Conservation (phyloP, 2,113 vertebrate species). For the Pao palembangensis region DNA sequence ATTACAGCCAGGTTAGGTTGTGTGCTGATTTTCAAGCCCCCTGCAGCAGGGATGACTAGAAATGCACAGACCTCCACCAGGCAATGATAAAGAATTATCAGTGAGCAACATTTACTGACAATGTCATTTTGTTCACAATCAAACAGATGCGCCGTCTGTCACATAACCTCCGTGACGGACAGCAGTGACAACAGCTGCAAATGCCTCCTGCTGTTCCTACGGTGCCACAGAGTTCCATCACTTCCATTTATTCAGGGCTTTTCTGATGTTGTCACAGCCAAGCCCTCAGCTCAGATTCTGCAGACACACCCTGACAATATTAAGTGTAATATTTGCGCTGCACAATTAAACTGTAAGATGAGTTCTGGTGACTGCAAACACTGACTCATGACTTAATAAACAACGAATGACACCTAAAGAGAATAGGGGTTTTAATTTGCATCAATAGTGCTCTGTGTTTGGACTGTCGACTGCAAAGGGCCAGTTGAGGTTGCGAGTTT, state of each 20-base stretch:
- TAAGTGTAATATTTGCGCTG: conserved; percentile 6
- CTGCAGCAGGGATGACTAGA: too few species aligned
- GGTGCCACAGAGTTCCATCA: conserved; percentile 11
- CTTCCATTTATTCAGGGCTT: conserved; percentile 13
- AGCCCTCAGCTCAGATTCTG: conserved; percentile 2
- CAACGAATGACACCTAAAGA: conserved; percentile 1
- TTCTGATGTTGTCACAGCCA: conserved; percentile 34
- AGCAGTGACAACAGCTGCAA: conserved; percentile 31
- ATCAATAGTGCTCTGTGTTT: background rate
- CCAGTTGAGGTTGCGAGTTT: too few species aligned
- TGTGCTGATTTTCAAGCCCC: background rate
- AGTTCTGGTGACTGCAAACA: too few species aligned
- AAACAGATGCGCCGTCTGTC: too few species aligned
- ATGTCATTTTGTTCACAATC: too few species aligned
- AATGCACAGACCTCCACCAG: too few species aligned
- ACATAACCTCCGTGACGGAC: background rate
- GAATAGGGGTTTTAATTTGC: background rate
- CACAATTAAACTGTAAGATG: conserved; percentile 7
- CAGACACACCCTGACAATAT: conserved; percentile 16
- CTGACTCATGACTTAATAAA: background rate
- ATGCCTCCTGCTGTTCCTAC: conserved; percentile 42
- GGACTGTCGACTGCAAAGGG: background rate
- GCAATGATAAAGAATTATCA: too few species aligned
- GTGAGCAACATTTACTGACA: background rate
- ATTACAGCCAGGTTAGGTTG: conserved; percentile 22